Percentiles rank a stretch among this genome's conserved stretches.
Evolutionary conservation across 2,113 vertebrate genomes (phyloP).

Genomic region (Dendropsophus ebraccatus): DNA sequence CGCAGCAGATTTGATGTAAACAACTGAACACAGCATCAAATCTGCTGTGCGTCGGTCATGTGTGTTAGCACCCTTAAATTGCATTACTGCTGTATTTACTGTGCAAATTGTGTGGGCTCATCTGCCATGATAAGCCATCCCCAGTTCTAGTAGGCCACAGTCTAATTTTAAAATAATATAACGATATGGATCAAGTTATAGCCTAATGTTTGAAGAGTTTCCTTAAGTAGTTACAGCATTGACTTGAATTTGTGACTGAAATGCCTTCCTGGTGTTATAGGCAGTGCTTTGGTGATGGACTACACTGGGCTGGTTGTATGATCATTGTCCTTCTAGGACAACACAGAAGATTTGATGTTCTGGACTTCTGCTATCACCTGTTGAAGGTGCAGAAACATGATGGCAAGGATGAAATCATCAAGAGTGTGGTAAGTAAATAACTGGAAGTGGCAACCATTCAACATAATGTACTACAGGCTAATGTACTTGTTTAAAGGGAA

Average conservation of each 20-base stretch:
- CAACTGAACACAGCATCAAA: too few relatives aligned
- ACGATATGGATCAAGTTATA: too few relatives aligned
- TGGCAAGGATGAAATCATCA: slow-evolving; percentile 88
- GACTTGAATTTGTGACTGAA: neutral
- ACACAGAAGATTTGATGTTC: slow-evolving; percentile 83
- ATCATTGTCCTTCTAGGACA: slow-evolving; percentile 87
- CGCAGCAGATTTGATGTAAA: too few relatives aligned
- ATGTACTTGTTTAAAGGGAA: too few relatives aligned
- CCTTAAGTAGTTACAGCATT: neutral
- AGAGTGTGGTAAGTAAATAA: slow-evolving; percentile 82
- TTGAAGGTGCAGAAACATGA: slow-evolving; percentile 89
- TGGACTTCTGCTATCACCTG: slow-evolving; percentile 90
- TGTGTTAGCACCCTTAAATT: too few relatives aligned
- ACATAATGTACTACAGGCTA: too few relatives aligned
- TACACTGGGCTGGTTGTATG: slow-evolving; percentile 90
- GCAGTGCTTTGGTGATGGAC: slow-evolving; percentile 87
- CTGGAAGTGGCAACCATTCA: neutral
- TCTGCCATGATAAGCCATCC: too few relatives aligned
- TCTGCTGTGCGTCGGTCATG: too few relatives aligned
- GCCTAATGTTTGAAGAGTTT: neutral
- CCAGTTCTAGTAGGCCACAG: too few relatives aligned
- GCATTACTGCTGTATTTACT: too few relatives aligned
- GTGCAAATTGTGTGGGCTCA: too few relatives aligned
- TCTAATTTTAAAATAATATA: too few relatives aligned
- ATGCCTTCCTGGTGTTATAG: slow-evolving; percentile 61